Evolutionary conservation across 2,888 invertebrate genomes (phyloP).

Genomic region (Plebejus melissa): DNA sequence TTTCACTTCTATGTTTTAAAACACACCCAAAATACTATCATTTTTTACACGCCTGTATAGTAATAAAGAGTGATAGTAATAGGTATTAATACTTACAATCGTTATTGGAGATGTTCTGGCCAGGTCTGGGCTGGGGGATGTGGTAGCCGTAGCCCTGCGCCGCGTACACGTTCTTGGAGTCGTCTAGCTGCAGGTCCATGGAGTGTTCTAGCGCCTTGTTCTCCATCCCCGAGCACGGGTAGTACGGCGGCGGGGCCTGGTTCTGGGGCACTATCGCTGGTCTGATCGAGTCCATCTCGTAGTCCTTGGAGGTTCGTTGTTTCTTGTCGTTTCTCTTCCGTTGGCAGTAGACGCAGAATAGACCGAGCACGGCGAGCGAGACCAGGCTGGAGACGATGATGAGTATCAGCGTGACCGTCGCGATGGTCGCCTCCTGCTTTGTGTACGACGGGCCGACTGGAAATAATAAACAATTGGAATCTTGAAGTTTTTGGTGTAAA

Average conservation of each 20-base stretch:
- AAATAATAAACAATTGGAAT: slow-evolving; percentile 41
- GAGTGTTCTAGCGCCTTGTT: slow-evolving; percentile 95
- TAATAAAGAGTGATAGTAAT: too few species aligned
- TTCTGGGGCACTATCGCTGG: slow-evolving; percentile 93
- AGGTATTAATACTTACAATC: slow-evolving; percentile 82
- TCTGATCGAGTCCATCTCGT: slow-evolving; percentile 93
- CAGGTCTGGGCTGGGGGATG: slow-evolving; percentile 82
- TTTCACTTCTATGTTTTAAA: too few species aligned
- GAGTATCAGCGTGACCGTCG: slow-evolving; percentile 88
- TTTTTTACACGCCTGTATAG: too few species aligned
- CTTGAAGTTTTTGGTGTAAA: too few species aligned
- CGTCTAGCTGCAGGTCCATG: slow-evolving; percentile 91
- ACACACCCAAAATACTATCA: too few species aligned
- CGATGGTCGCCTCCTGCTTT: slow-evolving; percentile 86
- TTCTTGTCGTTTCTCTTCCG: slow-evolving; percentile 90
- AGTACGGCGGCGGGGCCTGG: slow-evolving; percentile 93
- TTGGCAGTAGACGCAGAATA: slow-evolving; percentile 90
- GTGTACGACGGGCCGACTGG: slow-evolving; percentile 90
- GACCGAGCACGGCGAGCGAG: slow-evolving; percentile 81
- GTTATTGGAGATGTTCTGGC: slow-evolving; percentile 85
- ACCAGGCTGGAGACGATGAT: slow-evolving; percentile 89
- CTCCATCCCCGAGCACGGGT: slow-evolving; percentile 91
- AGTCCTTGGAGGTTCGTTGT: slow-evolving; percentile 91
- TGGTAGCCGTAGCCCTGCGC: slow-evolving; percentile 93
- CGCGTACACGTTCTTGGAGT: slow-evolving; percentile 91